A percentile compares a stretch with the other conserved stretches of the same genome.
These are phyloP conservation scores for Bryconaethiops microstoma DNA, from an alignment of 2,797 vertebrate species.

Conservation along the genomic window DNA sequence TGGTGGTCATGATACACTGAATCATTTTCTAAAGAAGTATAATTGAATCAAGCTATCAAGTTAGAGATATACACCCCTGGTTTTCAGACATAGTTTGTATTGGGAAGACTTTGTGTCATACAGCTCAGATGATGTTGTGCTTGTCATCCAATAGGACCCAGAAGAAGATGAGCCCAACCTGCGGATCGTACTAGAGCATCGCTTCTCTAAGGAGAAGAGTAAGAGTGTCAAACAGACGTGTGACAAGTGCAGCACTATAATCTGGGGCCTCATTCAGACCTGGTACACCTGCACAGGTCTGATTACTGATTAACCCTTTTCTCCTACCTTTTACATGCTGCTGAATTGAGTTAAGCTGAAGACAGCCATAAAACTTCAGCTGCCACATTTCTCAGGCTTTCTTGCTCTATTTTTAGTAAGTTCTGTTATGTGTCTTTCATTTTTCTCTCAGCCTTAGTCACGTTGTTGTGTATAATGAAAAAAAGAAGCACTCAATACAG, in stretches of 20 bases:
- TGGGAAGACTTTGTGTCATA: neutral
- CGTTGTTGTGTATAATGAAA: neutral
- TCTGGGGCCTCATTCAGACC: conserved; percentile 98
- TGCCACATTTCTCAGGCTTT: neutral
- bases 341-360: neutral
- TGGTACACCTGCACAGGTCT: conserved; percentile 89
- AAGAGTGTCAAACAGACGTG: conserved; percentile 96
- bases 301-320: neutral
- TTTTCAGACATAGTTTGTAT: neutral
- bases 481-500: neutral
- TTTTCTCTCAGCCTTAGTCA: neutral
- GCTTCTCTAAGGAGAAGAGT: conserved; percentile 97
- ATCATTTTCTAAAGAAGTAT: neutral
- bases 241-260: conserved; percentile 93
- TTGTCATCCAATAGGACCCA: conserved; percentile 81
- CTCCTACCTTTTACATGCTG: neutral
- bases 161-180: conserved; percentile 93
- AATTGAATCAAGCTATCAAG: neutral
- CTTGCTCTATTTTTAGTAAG: neutral
- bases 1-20: neutral
- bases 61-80: neutral
- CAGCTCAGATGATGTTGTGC: neutral
- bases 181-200: conserved; percentile 88
- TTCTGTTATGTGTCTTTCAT: neutral
- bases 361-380: neutral